Evolutionary conservation across 2,888 invertebrate species (phyloP).

Genomic region (Pammene fasciana): DNA sequence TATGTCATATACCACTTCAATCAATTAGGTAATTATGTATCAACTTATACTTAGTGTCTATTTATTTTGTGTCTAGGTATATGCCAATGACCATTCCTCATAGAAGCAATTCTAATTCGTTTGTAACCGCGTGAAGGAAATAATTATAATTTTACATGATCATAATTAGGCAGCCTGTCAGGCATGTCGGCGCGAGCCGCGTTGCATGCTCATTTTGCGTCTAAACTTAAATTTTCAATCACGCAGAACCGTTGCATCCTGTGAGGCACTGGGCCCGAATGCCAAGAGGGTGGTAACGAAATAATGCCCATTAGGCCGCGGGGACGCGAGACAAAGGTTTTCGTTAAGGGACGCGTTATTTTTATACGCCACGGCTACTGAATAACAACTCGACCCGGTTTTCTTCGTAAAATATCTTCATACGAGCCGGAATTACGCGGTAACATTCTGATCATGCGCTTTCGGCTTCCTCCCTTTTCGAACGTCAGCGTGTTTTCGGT

Average conservation of each 20-base stretch:
- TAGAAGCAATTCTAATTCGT: constrained; percentile 8
- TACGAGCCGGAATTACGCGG: constrained; percentile 73
- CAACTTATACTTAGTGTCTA: neutral
- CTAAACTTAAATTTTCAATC: constrained; percentile 70
- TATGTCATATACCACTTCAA: no score
- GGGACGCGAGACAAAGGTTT: constrained; percentile 73
- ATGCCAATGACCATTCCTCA: constrained; percentile 2
- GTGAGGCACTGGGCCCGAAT: constrained; percentile 74
- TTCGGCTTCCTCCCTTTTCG: constrained; percentile 70
- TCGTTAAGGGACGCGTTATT: constrained; percentile 77
- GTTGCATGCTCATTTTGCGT: constrained; percentile 47
- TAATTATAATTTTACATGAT: constrained; percentile 2
- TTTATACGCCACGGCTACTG: constrained; percentile 75
- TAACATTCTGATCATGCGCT: constrained; percentile 78
- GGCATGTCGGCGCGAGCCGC: constrained; percentile 25
- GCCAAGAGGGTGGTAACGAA: constrained; percentile 70
- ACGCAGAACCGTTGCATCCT: constrained; percentile 79
- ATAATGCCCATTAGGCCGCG: constrained; percentile 68
- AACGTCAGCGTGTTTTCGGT: constrained; percentile 61
- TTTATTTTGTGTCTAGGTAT: no score
- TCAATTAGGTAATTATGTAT: neutral
- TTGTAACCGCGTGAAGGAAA: constrained; percentile 9
- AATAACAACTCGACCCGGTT: constrained; percentile 73
- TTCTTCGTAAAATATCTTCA: constrained; percentile 79
- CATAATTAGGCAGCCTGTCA: constrained; percentile 22